Evolutionary conservation across 1,140 invertebrate genomes (phyloP).

Genomic region (Halictus rubicundus): DNA sequence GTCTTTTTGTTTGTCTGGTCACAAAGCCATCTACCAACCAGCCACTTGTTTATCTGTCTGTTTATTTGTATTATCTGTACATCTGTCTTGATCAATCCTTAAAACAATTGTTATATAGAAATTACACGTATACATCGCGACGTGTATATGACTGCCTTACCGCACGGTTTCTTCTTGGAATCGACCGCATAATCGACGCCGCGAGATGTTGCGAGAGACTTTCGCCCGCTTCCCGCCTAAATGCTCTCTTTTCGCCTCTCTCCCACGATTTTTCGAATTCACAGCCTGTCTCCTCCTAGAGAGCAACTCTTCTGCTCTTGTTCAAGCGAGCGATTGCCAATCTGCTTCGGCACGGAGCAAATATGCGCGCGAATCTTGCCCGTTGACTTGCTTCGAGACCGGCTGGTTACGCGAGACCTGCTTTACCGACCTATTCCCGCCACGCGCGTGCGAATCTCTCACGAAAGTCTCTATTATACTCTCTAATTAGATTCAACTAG

Average conservation of each 20-base stretch:
- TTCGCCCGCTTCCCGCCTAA: constrained; percentile 8
- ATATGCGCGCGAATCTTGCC: not conserved
- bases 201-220: not conserved
- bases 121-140: constrained; percentile 32
- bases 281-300: not conserved
- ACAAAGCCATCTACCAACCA: constrained; percentile 29
- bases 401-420: constrained; percentile 14
- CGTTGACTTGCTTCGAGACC: not conserved
- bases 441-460: constrained; percentile 7
- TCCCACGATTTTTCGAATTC: not conserved
- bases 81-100: constrained; percentile 24
- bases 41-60: constrained; percentile 18
- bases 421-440: not conserved
- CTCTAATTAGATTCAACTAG: too few relatives aligned
- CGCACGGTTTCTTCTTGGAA: constrained; percentile 42
- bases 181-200: too few relatives aligned
- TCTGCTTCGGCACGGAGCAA: too few relatives aligned
- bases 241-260: constrained; percentile 2
- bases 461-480: not conserved
- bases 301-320: constrained; percentile 23
- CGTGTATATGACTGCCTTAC: constrained; percentile 47
- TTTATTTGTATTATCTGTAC: constrained; percentile 15
- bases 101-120: constrained; percentile 27
- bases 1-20: constrained; percentile 2
- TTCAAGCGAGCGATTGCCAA: not conserved